Conservation (phyloP, 2,113 vertebrate genomes). For the Alligator sinensis region DNA sequence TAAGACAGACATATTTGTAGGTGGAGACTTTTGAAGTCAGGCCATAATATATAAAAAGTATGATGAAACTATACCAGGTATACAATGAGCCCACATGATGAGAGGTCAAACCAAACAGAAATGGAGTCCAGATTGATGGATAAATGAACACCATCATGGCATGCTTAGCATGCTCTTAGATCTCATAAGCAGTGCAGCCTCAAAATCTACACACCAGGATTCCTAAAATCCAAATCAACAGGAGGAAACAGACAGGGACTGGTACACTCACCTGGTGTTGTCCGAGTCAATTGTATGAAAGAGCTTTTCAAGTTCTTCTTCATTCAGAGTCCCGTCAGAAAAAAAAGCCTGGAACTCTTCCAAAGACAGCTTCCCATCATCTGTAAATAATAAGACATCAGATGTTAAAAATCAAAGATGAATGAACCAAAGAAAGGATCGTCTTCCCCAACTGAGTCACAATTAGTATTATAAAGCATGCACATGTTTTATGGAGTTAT, state of each 20-base stretch:
- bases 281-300: constrained; percentile 98
- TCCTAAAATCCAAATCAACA: neutral
- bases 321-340: constrained; percentile 92
- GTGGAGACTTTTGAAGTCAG: neutral
- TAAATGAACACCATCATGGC: neutral
- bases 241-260: rapidly evolving
- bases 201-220: rapidly evolving
- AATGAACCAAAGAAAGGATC: neutral
- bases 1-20: neutral
- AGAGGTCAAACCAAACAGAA: neutral
- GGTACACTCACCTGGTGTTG: constrained; percentile 90
- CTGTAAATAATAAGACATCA: constrained; percentile 75
- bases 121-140: neutral
- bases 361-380: constrained; percentile 96
- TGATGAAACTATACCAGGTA: neutral
- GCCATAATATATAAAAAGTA: neutral
- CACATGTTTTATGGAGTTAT: neutral
- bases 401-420: neutral
- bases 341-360: constrained; percentile 99
- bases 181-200: neutral
- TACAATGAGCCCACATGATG: neutral
- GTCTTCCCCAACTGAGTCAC: neutral
- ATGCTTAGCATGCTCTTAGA: neutral
- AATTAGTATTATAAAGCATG: neutral
- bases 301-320: constrained; percentile 94